phyloP scores from a whole-genome alignment of 2,113 vertebrate species.

The Papio anubis region DNA sequence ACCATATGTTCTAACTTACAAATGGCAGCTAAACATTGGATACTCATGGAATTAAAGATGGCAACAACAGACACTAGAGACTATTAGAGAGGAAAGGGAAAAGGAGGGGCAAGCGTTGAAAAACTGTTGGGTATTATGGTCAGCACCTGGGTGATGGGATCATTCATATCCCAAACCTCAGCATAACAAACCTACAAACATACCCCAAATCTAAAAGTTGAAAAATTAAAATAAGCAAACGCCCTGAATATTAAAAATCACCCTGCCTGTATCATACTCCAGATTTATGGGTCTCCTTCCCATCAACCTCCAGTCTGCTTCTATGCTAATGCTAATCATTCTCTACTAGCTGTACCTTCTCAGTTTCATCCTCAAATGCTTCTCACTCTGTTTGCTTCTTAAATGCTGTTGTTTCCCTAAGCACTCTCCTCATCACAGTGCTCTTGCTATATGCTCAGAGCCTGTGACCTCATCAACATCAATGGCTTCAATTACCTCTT shows the following conservation, averaged over 20 bases:
- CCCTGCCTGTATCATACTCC: neutral
- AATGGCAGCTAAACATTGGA: no score
- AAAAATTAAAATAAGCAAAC: no score
- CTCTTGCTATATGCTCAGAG: neutral
- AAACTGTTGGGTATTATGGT: no score
- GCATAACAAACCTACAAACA: no score
- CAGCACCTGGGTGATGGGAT: no score
- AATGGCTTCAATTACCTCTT: neutral
- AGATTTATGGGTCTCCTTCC: neutral
- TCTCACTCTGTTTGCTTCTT: neutral
- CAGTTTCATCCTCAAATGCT: neutral
- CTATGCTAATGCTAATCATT: neutral
- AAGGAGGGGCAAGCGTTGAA: no score
- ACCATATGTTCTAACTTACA: no score
- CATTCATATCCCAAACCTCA: no score
- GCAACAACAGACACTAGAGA: no score
- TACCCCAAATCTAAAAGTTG: no score
- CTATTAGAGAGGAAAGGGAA: no score
- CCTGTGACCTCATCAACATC: neutral
- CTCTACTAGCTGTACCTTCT: neutral
- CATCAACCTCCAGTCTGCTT: neutral
- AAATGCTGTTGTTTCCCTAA: neutral
- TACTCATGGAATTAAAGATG: no score
- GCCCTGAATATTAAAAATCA: neutral
- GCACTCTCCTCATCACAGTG: neutral